phyloP scores from a whole-genome alignment of 2,888 invertebrate species.

The Eilema griseolum region DNA sequence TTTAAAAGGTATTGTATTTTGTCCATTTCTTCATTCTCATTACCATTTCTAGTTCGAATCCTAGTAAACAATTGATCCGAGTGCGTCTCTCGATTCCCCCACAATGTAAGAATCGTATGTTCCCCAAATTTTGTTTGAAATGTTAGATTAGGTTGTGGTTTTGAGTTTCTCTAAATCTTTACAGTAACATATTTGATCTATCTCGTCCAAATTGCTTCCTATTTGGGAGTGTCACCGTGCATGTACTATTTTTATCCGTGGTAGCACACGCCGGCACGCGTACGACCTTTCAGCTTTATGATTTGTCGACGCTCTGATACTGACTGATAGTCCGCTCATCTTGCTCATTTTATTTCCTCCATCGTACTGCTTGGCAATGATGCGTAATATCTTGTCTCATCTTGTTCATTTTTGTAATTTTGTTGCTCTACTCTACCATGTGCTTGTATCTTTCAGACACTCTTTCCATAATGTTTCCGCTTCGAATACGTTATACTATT shows the following conservation, averaged over 20 bases:
- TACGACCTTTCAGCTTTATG: slow-evolving; percentile 72
- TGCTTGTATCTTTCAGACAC: slow-evolving; percentile 29
- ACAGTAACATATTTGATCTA: slow-evolving; percentile 57
- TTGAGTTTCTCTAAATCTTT: slow-evolving; percentile 32
- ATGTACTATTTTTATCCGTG: slow-evolving; percentile 75
- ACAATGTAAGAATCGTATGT: background rate
- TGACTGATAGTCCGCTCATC: slow-evolving; percentile 64
- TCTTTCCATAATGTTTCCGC: slow-evolving; percentile 49
- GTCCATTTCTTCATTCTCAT: background rate
- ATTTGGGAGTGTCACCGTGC: slow-evolving; percentile 77
- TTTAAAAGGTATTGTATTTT: background rate
- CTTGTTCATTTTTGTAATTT: slow-evolving; percentile 46
- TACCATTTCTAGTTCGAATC: background rate
- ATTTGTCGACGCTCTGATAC: slow-evolving; percentile 69
- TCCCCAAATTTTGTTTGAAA: background rate
- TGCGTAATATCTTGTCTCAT: slow-evolving; percentile 25
- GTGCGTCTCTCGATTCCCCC: background rate
- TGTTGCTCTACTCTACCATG: slow-evolving; percentile 26
- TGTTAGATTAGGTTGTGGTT: background rate
- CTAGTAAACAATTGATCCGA: background rate
- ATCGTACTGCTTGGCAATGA: slow-evolving; percentile 24
- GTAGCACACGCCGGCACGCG: slow-evolving; percentile 77
- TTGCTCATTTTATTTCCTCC: slow-evolving; percentile 48
- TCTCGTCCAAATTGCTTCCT: slow-evolving; percentile 71
- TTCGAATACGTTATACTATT: slow-evolving; percentile 38